Conservation (phyloP, 1,140 invertebrate species). For the Chrysomallon squamiferum region DNA sequence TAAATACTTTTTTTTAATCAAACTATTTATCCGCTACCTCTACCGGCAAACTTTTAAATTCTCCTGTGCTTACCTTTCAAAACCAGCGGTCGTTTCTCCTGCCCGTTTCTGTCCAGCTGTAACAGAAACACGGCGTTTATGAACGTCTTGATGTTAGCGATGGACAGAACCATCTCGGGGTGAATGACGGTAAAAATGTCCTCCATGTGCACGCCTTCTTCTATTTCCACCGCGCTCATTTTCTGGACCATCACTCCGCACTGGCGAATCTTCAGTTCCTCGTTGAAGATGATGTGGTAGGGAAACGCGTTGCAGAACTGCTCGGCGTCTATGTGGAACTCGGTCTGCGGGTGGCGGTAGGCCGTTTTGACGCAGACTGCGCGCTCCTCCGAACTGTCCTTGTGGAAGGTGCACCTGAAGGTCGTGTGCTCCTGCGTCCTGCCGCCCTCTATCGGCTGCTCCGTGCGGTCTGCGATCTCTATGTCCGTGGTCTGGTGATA, state of each 20-base stretch:
- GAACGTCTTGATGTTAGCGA: constrained; percentile 56
- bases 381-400: background rate
- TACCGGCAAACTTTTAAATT: no score
- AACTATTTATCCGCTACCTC: no score
- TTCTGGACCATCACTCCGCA: constrained; percentile 49
- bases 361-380: no score
- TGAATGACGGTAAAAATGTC: constrained; percentile 56
- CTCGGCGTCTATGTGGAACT: constrained; percentile 30
- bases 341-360: background rate
- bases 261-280: constrained; percentile 55
- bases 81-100: background rate
- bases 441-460: constrained; percentile 22
- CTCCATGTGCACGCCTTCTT: constrained; percentile 63
- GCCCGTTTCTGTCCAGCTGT: constrained; percentile 18
- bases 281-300: constrained; percentile 64
- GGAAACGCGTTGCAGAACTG: constrained; percentile 59
- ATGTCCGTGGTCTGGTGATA: constrained; percentile 28
- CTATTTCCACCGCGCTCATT: constrained; percentile 75
- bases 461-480: constrained; percentile 21
- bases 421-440: constrained; percentile 36
- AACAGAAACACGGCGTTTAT: constrained; percentile 50
- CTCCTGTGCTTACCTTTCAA: constrained; percentile 4
- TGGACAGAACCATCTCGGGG: constrained; percentile 59
- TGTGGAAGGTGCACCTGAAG: constrained; percentile 23
- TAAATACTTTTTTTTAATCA: no score